These are phyloP conservation scores for Gila orcuttii DNA, from an alignment of 2,113 vertebrate genomes.

Conservation along the genomic window DNA sequence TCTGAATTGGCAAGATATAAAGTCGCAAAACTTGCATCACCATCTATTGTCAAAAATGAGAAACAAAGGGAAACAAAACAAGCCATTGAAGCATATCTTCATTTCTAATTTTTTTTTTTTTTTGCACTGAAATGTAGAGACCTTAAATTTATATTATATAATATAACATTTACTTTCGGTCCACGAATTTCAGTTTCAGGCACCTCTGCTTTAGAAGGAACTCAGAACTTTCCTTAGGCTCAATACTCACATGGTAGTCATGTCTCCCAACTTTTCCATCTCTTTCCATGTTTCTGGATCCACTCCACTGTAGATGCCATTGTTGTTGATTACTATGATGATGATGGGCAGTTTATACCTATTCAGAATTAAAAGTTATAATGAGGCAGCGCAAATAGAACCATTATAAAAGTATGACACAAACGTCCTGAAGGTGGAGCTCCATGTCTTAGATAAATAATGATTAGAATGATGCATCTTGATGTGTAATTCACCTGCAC, in stretches of 20 bases:
- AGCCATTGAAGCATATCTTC: too few species aligned
- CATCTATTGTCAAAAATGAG: not conserved
- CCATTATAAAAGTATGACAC: not conserved
- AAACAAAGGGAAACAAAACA: not conserved
- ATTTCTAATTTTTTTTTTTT: too few species aligned
- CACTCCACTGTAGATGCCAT: constrained; percentile 93
- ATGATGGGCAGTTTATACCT: constrained; percentile 92
- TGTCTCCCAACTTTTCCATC: constrained; percentile 81
- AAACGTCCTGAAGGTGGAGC: not conserved
- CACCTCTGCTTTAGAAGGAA: not conserved
- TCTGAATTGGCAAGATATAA: too few species aligned
- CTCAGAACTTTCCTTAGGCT: not conserved
- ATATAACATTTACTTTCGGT: too few species aligned
- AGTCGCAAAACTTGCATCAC: not conserved
- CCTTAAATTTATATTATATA: too few species aligned
- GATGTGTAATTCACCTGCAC: constrained; percentile 64
- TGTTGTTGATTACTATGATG: constrained; percentile 93
- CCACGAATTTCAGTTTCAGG: too few species aligned
- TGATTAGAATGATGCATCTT: too few species aligned
- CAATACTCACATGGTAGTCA: constrained; percentile 76
- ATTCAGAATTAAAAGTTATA: not conserved
- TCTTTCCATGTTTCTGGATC: constrained; percentile 84
- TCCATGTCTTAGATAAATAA: not conserved
- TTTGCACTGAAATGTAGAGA: too few species aligned
- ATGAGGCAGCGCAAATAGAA: not conserved